phyloP scores from a whole-genome alignment of 1,140 invertebrate species.

The Brachystomella parvula region DNA sequence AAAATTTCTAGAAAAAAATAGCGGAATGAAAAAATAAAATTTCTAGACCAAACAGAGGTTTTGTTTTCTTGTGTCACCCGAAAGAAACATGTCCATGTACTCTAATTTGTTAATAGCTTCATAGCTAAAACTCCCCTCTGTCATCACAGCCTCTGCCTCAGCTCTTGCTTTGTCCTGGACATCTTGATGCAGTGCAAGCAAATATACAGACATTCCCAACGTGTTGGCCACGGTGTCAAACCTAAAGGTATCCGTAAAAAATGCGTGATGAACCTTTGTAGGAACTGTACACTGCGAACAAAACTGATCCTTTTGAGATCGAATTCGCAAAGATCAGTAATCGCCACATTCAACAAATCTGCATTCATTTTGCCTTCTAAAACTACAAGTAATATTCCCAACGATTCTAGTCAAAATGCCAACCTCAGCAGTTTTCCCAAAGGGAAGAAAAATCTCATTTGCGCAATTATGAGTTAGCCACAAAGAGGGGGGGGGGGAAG shows the following conservation, averaged over 20 bases:
- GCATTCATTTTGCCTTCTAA: too few relatives aligned
- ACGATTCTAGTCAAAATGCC: too few relatives aligned
- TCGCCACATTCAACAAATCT: too few relatives aligned
- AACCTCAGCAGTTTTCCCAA: too few relatives aligned
- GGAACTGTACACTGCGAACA: too few relatives aligned
- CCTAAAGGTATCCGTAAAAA: constrained; percentile 19
- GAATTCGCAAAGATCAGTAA: too few relatives aligned
- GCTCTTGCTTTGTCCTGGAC: constrained; percentile 24
- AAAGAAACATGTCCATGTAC: constrained; percentile 29
- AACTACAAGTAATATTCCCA: too few relatives aligned
- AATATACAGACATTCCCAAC: constrained; percentile 40
- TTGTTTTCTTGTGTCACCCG: constrained; percentile 6
- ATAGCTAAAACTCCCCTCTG: constrained; percentile 20
- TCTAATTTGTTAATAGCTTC: constrained; percentile 22
- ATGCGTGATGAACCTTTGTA: too few relatives aligned
- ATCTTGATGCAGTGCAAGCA: constrained; percentile 45
- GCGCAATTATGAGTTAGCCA: too few relatives aligned
- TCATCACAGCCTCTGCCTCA: constrained; percentile 19
- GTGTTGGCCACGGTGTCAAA: constrained; percentile 46
- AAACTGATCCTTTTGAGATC: too few relatives aligned
- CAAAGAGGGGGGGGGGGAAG: too few relatives aligned
- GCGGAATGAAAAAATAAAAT: background rate
- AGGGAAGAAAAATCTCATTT: too few relatives aligned
- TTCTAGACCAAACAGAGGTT: background rate
- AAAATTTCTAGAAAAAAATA: constrained; percentile 44